Evolutionary conservation across 2,888 invertebrate genomes (phyloP).

Genomic region (Ryuthela nishihirai): DNA sequence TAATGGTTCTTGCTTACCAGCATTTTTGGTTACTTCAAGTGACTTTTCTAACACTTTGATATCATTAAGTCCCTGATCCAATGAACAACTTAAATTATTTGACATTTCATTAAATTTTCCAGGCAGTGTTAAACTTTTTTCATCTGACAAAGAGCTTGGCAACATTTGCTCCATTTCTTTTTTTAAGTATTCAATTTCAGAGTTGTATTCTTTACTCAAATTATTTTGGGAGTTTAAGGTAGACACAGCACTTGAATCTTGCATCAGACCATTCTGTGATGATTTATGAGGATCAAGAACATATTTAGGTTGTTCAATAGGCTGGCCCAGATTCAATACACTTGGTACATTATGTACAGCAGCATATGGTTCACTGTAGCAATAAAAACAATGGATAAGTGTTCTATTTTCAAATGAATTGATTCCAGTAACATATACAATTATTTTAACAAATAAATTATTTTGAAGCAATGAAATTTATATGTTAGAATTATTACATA

Average conservation of each 20-base stretch:
- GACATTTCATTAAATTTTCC: background rate
- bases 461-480: too few species aligned
- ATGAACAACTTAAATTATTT: constrained; percentile 33
- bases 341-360: too few species aligned
- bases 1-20: background rate
- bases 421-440: too few species aligned
- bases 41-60: constrained; percentile 11
- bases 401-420: too few species aligned
- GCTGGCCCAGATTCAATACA: too few species aligned
- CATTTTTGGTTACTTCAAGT: background rate
- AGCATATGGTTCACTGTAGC: too few species aligned
- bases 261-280: background rate
- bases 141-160: constrained; percentile 2
- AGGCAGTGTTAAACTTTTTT: background rate
- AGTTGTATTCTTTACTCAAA: background rate
- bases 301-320: too few species aligned
- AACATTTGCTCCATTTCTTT: constrained; percentile 30
- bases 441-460: too few species aligned
- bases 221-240: background rate
- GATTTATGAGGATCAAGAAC: background rate
- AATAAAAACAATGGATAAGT: too few species aligned
- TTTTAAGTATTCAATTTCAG: constrained; percentile 16
- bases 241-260: background rate
- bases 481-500: too few species aligned
- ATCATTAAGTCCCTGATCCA: constrained; percentile 42